phyloP scores from a whole-genome alignment of 1,140 invertebrate species.

The Piezodorus guildinii region DNA sequence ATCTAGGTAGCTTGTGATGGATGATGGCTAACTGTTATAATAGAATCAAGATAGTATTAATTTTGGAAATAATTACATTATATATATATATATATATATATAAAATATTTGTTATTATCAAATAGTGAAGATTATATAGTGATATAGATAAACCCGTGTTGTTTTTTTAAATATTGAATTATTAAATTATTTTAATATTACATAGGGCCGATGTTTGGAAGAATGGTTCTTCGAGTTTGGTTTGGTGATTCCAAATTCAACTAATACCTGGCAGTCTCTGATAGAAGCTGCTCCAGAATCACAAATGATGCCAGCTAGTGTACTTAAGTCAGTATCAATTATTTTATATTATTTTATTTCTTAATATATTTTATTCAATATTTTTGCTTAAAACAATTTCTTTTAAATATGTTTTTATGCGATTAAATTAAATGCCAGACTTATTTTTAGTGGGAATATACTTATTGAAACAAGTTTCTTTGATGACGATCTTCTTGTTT shows the following conservation, averaged over 20 bases:
- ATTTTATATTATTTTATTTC: background rate
- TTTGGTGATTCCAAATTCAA: conserved; percentile 96
- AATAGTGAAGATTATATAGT: background rate
- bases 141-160: background rate
- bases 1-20: too few species aligned
- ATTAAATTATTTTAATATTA: background rate
- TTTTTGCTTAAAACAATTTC: background rate
- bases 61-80: too few species aligned
- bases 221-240: conserved; percentile 99
- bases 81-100: too few species aligned
- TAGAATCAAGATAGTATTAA: too few species aligned
- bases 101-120: too few species aligned
- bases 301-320: conserved; percentile 98
- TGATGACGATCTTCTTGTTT: conserved; percentile 89
- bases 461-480: conserved; percentile 98
- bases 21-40: too few species aligned
- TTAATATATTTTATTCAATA: background rate
- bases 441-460: conserved; percentile 83
- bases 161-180: background rate
- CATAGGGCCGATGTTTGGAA: conserved; percentile 66
- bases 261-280: conserved; percentile 97
- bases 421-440: conserved; percentile 16
- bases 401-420: background rate
- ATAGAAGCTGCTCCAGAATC: conserved; percentile 98
- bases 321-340: conserved; percentile 67